phyloP scores from a whole-genome alignment of 2,797 vertebrate genomes.

The Scyliorhinus canicula region DNA sequence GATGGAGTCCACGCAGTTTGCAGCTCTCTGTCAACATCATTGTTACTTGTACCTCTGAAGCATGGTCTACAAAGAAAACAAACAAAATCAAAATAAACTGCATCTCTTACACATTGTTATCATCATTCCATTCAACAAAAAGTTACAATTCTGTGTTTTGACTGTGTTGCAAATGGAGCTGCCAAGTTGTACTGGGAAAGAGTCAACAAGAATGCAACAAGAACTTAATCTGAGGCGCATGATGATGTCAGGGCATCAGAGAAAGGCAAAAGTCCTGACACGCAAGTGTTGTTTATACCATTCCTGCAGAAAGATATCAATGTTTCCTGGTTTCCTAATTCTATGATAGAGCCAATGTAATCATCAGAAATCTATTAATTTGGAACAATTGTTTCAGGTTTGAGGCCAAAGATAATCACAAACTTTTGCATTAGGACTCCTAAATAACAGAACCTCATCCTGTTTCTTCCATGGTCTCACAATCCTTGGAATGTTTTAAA shows the following conservation, averaged over 20 bases:
- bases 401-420: too few relatives aligned
- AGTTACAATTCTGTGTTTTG: not conserved
- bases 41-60: slow-evolving; percentile 93
- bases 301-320: not conserved
- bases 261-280: not conserved
- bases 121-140: not conserved
- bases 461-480: not conserved
- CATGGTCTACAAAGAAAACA: slow-evolving; percentile 69
- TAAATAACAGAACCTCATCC: not conserved
- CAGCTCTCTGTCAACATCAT: slow-evolving; percentile 99
- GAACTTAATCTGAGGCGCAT: not conserved
- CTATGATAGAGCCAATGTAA: not conserved
- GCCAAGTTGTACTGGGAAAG: not conserved
- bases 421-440: not conserved
- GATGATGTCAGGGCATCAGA: not conserved
- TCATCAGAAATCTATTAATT: not conserved
- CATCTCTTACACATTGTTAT: not conserved
- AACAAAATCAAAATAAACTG: slow-evolving; percentile 40
- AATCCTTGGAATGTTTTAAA: not conserved
- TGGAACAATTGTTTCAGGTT: not conserved
- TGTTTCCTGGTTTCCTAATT: not conserved
- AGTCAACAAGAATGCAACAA: not conserved
- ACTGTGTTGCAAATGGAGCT: not conserved
- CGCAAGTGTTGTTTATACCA: not conserved
- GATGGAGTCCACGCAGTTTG: slow-evolving; percentile 93